These are phyloP conservation scores for Coelopa pilipes DNA, from an alignment of 2,888 invertebrate species.

Conservation along the genomic window DNA sequence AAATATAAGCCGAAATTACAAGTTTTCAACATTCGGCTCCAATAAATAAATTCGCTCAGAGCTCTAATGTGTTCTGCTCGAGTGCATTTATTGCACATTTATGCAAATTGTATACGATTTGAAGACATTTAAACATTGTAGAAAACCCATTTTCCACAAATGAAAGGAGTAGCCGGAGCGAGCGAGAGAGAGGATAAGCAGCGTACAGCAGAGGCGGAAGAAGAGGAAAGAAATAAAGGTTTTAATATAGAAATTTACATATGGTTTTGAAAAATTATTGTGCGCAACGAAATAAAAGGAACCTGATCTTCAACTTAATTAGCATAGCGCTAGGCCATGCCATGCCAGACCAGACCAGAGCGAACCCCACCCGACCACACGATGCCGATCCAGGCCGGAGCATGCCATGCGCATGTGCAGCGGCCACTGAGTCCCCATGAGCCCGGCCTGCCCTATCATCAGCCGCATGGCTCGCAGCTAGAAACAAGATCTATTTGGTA, in stretches of 20 bases:
- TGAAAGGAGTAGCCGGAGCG: not conserved
- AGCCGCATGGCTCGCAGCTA: slow-evolving; percentile 1
- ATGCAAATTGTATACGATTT: slow-evolving; percentile 32
- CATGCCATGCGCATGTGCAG: slow-evolving; percentile 18
- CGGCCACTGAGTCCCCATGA: not conserved
- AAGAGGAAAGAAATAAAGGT: slow-evolving; percentile 7
- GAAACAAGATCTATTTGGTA: slow-evolving; percentile 23
- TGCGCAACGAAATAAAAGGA: slow-evolving; percentile 31
- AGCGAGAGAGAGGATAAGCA: too few relatives aligned
- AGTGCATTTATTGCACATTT: slow-evolving; percentile 35
- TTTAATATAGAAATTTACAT: slow-evolving; percentile 25
- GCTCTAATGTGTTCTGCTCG: slow-evolving; percentile 32
- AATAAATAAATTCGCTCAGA: slow-evolving; percentile 20
- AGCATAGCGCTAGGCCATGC: slow-evolving; percentile 14
- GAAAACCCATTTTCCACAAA: too few relatives aligned
- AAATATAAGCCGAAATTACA: slow-evolving; percentile 10
- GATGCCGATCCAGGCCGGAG: not conserved
- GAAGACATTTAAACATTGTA: slow-evolving; percentile 17
- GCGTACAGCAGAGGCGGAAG: not conserved
- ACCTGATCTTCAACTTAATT: slow-evolving; percentile 33
- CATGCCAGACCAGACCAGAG: not conserved
- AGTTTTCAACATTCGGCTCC: slow-evolving; percentile 21
- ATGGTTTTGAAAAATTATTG: slow-evolving; percentile 34
- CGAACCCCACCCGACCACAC: not conserved
- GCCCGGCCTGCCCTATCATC: slow-evolving; percentile 9